Evolutionary conservation across 2,797 vertebrate species (phyloP).

Genomic region (Intellagama lesueurii): DNA sequence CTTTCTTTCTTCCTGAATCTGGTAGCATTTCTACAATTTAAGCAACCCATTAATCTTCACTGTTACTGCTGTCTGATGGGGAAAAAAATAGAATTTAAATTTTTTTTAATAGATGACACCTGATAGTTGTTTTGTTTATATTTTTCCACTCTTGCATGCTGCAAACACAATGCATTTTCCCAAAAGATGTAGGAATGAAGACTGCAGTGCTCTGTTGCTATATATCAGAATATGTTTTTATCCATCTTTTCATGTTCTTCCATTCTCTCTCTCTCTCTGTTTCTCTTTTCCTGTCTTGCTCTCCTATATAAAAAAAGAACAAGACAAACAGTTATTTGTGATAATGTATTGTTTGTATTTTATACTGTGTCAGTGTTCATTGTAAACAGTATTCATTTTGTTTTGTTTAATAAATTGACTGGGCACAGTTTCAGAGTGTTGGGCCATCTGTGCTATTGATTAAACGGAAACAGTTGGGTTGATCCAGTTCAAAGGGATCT

Average conservation of each 20-base stretch:
- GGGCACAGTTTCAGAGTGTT: neutral
- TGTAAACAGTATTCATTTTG: neutral
- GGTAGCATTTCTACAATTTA: constrained; percentile 46
- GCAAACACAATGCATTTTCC: constrained; percentile 12
- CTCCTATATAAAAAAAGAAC: neutral
- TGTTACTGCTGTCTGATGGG: constrained; percentile 40
- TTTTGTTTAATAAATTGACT: neutral
- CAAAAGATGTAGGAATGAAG: constrained; percentile 1
- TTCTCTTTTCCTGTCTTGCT: no score
- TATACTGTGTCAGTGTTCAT: neutral
- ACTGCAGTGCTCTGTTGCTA: neutral
- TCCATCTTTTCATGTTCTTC: neutral
- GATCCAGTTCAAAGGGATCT: neutral
- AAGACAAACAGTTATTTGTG: neutral
- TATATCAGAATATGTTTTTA: neutral
- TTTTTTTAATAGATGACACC: constrained; percentile 53
- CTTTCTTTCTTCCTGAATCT: constrained; percentile 31
- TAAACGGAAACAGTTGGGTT: neutral
- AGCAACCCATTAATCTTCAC: constrained; percentile 52
- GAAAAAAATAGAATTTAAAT: constrained; percentile 51
- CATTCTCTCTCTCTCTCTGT: neutral
- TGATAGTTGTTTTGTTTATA: constrained; percentile 30
- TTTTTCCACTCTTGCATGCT: constrained; percentile 24
- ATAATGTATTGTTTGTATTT: neutral
- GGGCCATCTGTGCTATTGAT: neutral